Evolutionary conservation across 1,140 invertebrate genomes (phyloP), one percentile per base, ranked within the genome.

Genomic region (Aphaenogaster floridana): DNA sequence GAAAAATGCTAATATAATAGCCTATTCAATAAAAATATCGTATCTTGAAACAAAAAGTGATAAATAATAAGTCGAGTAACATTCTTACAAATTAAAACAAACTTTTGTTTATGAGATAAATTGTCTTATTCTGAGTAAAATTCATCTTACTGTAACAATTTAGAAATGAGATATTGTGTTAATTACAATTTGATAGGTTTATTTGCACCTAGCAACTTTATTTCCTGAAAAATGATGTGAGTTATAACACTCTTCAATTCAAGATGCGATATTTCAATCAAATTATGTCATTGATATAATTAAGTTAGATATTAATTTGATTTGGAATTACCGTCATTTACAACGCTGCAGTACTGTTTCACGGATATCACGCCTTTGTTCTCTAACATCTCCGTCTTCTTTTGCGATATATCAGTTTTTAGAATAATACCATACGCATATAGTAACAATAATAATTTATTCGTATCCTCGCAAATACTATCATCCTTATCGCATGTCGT

Each of bases 371-470:
- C 3, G 13, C 84, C 61, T 1, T 83, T 39, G 9, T 71, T 59
- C 6, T 64, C 68, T n/a, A 66, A 0, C 52, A 54, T 6, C 63
- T 61, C 59, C 63, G 34, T 80, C 59, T 72, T 59, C 17, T 57
- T 83, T 63, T 5, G 42, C 13, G 52, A 28, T 17, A 36, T 15
- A 11, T 87, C 57, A 5, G 21, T 42, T 13, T 81, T 42, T 6
- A 86, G 21, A 21, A 88, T 79, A 21, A 88, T 86, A 17, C 69
- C 54, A 21, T 48, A 50, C 7, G 90, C 91, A 9, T 93, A 93
- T n/a, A 94, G 48, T 17, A 92, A 64, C 1, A 94, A 50, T 11
- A 90, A 86, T 21, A 95, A 80, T 81, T 90, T 93, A 68, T 94
- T 94, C 8, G 89, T 79, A 48, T 92, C 74, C 0, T 61, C 64